A percentile compares a stretch with the other conserved stretches of the same genome.
These are phyloP conservation scores for Muscicapa adusta DNA, from an alignment of 2,113 vertebrate genomes.

Conservation along the genomic window DNA sequence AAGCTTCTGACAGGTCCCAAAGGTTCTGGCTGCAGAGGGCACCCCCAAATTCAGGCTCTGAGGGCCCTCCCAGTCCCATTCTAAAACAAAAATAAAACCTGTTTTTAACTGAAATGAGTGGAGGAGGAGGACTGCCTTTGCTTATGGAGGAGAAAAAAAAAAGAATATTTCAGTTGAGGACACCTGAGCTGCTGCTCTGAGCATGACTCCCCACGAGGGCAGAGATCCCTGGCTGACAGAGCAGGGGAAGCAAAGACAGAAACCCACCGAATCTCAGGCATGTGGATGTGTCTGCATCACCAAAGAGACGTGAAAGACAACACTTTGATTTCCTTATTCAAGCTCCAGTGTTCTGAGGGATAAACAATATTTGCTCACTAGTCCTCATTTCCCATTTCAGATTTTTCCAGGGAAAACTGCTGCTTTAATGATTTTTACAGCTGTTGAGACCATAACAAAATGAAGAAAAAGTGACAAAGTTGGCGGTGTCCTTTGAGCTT, in stretches of 20 bases:
- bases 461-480: constrained; percentile 26
- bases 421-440: constrained; percentile 49
- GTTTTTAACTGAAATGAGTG: not conserved
- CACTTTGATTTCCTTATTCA: no score
- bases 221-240: no score
- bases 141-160: not conserved
- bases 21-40: no score
- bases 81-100: not conserved
- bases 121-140: not conserved
- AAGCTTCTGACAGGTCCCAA: no score
- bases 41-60: no score
- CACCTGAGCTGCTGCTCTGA: not conserved
- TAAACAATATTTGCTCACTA: not conserved
- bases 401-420: constrained; percentile 4
- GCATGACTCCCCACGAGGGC: no score
- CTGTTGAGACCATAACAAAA: constrained; percentile 11
- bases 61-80: not conserved
- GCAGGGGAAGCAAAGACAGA: no score
- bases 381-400: not conserved
- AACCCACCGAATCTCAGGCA: not conserved
- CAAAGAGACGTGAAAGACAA: not conserved
- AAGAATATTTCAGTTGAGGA: not conserved
- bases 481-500: not conserved
- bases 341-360: not conserved
- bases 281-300: rapidly evolving